Evolutionary conservation across 1,140 invertebrate species (phyloP), one percentile per base, ranked within the genome.

Genomic region (Andrena cerasifolii): DNA sequence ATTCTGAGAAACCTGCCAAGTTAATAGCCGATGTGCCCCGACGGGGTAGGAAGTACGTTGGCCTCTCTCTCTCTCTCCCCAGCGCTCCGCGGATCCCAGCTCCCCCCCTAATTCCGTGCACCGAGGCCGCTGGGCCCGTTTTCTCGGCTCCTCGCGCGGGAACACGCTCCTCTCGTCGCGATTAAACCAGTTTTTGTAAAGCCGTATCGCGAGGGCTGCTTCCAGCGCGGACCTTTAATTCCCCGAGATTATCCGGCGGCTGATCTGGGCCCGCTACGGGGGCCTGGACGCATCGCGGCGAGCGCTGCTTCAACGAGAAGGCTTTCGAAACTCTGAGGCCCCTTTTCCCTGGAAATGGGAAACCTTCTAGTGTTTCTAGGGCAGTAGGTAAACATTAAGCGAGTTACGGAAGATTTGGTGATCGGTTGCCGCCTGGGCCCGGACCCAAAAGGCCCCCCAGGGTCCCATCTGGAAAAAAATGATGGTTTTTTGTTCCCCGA

Each of bases 1-100:
- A 87, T 88, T 88, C 87, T 84, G 65, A 88, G 86, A 87, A 88
- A 88, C 82, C 87, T 82, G 86, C 86, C 84, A 80, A 87, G 84
- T 87, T 88, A 88, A 88, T 87, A 86, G 87, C 67, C 81, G 85
- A 86, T 87, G 78, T 67, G 68, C 74, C 77, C 81, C 78, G 21
- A 18, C 56, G 53, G 72, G 76, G 85, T 84, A 84, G 82, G 84
- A 88, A 87, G 86, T 85, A 80, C 86, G 86, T 86, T 88, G 83
- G 83, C 86, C 84, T 86, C 75, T 31, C 7, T 14, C 62, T 63
- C 28, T 85, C 84, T 86, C 75, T 31, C 7, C 7, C 62, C 68
- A 24, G n/a, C 31, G 8, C 33, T 24, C 12, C 8, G 16, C n/a
- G 33, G 16, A 43, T 40, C 66, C 6, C 33, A 10, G 14, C 24